These are phyloP conservation scores for Momotus momota DNA, from an alignment of 2,797 vertebrate species.

Conservation along the genomic window DNA sequence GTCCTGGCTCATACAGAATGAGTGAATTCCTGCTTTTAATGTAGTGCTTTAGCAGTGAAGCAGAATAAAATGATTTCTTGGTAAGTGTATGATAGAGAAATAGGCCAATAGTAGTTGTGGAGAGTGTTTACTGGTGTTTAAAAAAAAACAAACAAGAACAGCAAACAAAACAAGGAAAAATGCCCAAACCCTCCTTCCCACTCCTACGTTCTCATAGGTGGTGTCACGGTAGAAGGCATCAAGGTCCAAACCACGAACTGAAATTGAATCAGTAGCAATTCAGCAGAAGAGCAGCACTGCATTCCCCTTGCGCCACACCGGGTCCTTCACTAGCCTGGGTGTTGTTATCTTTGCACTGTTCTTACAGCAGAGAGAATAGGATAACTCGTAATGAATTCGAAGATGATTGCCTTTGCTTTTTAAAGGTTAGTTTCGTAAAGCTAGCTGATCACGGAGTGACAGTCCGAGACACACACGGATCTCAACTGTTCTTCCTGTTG, in stretches of 20 bases:
- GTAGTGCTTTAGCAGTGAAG: background rate
- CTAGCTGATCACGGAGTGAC: background rate
- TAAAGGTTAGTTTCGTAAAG: background rate
- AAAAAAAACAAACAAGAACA: background rate
- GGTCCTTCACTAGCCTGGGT: background rate
- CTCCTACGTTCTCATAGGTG: accelerated
- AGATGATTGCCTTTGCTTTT: background rate
- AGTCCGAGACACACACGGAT: accelerated
- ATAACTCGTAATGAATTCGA: background rate
- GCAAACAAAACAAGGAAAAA: background rate
- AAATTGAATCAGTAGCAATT: background rate
- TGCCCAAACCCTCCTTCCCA: background rate
- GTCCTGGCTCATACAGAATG: background rate
- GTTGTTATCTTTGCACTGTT: background rate
- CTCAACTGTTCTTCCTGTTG: background rate
- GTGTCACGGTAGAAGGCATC: background rate
- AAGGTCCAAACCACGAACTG: background rate
- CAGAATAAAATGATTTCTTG: background rate
- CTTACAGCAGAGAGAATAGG: background rate
- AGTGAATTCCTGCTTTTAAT: background rate
- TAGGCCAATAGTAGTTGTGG: background rate
- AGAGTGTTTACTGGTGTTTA: background rate
- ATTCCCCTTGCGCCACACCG: accelerated
- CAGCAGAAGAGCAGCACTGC: background rate
- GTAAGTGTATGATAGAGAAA: background rate